These are phyloP conservation scores for Melanostoma scalare DNA, from an alignment of 2,888 invertebrate species.

Conservation along the genomic window DNA sequence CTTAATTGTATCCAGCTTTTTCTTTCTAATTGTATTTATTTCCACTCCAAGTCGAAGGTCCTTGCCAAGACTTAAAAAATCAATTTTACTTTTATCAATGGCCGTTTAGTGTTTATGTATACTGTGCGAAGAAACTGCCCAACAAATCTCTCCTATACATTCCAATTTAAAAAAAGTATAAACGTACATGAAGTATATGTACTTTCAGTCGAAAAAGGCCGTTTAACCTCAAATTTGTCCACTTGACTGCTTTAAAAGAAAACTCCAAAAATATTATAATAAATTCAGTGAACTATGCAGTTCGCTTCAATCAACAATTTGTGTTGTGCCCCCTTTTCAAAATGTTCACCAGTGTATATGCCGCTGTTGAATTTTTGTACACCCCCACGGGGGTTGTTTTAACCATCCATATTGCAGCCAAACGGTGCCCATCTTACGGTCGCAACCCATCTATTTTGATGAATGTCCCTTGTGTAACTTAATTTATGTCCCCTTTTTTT, in stretches of 20 bases:
- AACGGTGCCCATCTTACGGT: constrained; percentile 34
- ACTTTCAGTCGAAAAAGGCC: constrained; percentile 12
- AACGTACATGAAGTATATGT: not conserved
- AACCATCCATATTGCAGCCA: not conserved
- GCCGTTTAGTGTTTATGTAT: too few species aligned
- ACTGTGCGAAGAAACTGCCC: too few species aligned
- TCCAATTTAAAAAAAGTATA: too few species aligned
- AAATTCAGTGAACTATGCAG: constrained; percentile 47
- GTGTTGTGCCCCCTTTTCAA: not conserved
- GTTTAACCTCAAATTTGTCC: constrained; percentile 32
- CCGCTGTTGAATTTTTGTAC: constrained; percentile 1
- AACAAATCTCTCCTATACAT: too few species aligned
- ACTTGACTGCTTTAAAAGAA: constrained; percentile 39
- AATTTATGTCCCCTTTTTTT: constrained; percentile 53
- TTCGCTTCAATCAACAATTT: constrained; percentile 60
- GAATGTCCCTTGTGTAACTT: constrained; percentile 65
- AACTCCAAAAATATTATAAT: constrained; percentile 13
- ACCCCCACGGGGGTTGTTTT: constrained; percentile 17
- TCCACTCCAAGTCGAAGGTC: too few species aligned
- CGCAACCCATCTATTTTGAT: constrained; percentile 62
- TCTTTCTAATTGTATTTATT: too few species aligned
- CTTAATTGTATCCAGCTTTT: too few species aligned
- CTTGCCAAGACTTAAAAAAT: too few species aligned
- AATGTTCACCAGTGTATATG: constrained; percentile 5
- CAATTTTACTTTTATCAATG: too few species aligned